Evolutionary conservation across 2,113 vertebrate genomes (phyloP).

Genomic region (Azemiops feae): DNA sequence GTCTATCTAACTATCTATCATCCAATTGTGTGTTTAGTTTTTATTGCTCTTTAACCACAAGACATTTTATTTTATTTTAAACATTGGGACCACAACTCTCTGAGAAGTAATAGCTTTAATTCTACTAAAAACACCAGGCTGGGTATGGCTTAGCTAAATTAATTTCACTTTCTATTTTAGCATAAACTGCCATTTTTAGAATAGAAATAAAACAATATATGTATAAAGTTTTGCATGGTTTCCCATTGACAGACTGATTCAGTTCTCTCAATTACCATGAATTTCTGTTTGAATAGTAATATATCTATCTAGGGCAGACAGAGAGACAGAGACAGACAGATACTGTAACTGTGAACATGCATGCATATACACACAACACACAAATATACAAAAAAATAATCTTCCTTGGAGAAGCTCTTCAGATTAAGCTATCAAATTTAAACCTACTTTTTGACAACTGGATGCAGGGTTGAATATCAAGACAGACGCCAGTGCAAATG

Average conservation of each 20-base stretch:
- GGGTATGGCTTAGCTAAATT: not conserved
- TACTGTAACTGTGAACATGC: not conserved
- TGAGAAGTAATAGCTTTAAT: not conserved
- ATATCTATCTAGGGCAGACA: not conserved
- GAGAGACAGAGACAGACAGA: not conserved
- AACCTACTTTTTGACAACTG: constrained; percentile 37
- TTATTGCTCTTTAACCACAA: not conserved
- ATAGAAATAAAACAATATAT: not conserved
- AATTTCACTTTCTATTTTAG: not conserved
- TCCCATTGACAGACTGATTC: not conserved
- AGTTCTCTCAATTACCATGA: not conserved
- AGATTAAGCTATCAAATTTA: constrained; percentile 14
- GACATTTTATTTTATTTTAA: not conserved
- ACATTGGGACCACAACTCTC: not conserved
- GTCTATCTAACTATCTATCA: not conserved
- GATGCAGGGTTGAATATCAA: constrained; percentile 34
- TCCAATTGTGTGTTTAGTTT: not conserved
- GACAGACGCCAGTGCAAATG: constrained; percentile 55
- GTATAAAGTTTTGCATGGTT: not conserved
- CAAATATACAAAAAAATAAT: not conserved
- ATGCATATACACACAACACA: not conserved
- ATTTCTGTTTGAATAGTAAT: constrained; percentile 7
- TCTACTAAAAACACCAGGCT: not conserved
- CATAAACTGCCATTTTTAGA: not conserved
- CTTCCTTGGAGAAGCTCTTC: constrained; percentile 7